These are phyloP conservation scores for Myotis davidii DNA, from an alignment of 2,113 vertebrate genomes.

Conservation along the genomic window DNA sequence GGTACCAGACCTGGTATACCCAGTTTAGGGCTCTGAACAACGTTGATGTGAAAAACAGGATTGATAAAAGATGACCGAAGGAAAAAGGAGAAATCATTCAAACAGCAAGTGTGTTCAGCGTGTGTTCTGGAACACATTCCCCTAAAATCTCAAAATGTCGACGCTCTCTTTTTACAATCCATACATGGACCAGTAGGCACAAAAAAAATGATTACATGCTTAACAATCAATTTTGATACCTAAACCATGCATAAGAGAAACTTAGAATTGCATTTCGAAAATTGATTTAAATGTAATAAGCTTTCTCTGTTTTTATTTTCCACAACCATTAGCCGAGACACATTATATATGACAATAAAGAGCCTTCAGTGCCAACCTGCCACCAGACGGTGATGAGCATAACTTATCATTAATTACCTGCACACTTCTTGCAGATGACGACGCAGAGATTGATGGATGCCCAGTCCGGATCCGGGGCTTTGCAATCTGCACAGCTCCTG, in stretches of 20 bases:
- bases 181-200: neutral
- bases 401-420: slow-evolving; percentile 89
- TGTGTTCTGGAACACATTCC: neutral
- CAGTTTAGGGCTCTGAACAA: neutral
- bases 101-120: neutral
- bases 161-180: neutral
- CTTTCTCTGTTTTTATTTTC: slow-evolving; percentile 40
- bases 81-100: neutral
- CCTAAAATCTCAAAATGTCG: slow-evolving; percentile 2
- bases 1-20: neutral
- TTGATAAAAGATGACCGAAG: neutral
- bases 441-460: slow-evolving; percentile 97
- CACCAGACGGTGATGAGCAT: neutral
- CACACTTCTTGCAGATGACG: slow-evolving; percentile 98
- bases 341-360: neutral
- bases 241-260: slow-evolving; percentile 37
- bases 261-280: slow-evolving; percentile 24
- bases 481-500: slow-evolving; percentile 95
- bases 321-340: slow-evolving; percentile 23
- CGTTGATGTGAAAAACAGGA: neutral
- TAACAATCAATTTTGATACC: slow-evolving; percentile 56
- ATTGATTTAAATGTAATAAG: neutral
- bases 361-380: neutral
- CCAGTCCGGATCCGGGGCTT: slow-evolving; percentile 93
- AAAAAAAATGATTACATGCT: slow-evolving; percentile 46